Evolutionary conservation across 1,140 invertebrate genomes (phyloP), one percentile per base, ranked within the genome.

Genomic region (Habropoda laboriosa): DNA sequence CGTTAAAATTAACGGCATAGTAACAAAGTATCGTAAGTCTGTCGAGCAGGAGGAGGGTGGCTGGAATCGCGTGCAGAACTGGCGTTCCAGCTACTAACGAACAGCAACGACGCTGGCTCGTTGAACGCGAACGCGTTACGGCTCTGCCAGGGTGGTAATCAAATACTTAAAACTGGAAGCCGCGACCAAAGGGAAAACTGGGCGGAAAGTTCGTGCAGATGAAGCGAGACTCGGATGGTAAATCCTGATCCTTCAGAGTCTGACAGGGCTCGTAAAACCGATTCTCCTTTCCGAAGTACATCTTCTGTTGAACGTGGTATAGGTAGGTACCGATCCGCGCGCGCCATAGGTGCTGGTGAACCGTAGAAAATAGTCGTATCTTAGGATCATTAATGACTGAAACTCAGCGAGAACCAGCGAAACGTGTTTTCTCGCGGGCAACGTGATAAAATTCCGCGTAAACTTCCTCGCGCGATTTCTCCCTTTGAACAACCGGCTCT

Each of bases 1-100:
- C 89, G 89, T 93, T 93, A 93, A 93, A 93, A 93, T 93, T 93
- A 93, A 93, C 92, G 89, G 86, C 87, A 83, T 66, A 81, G 89
- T 93, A 90, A 92, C 91, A 90, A 92, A 92, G 91, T 92, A 92
- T 90, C 87, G 88, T 85, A 88, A 85, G 85, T 83, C 75, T 30
- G 53, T 86, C 79, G 76, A 35, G 67, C 67, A 49, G 74, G 76
- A 35, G 67, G 64, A 49, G 74, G 70, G 40, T 64, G 55, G 32
- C 60, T 61, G 10, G 61, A 81, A 88, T 86, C 84, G 82, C 75
- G 85, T 84, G 85, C 79, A 79, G 79, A 75, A 75, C 77, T 86
- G 87, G 40, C 42, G 80, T 89, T 86, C 82, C 85, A 77, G 86
- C 64, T 78, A 75, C 58, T 73, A 67, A 74, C 67, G 64, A 68